These are phyloP conservation scores for Notamacropus eugenii DNA, from an alignment of 2,797 vertebrate species.

Conservation along the genomic window DNA sequence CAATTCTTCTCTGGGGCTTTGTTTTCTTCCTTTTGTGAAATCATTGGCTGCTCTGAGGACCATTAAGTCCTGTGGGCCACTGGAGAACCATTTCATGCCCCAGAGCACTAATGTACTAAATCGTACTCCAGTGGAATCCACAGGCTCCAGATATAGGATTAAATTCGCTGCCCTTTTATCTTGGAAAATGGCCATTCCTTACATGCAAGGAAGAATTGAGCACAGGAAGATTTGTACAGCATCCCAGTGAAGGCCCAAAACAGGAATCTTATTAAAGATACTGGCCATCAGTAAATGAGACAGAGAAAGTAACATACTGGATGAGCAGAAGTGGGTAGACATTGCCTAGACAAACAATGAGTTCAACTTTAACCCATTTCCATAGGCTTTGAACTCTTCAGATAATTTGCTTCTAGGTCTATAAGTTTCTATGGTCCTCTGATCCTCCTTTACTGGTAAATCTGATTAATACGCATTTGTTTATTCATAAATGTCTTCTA, in stretches of 20 bases:
- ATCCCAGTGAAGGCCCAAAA: neutral
- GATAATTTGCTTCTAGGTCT: conserved; percentile 58
- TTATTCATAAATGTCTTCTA: no score
- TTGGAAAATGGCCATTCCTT: conserved; percentile 28
- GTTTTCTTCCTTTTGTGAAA: neutral
- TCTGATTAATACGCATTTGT: neutral
- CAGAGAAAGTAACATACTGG: neutral
- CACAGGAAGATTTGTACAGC: neutral
- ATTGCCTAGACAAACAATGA: neutral
- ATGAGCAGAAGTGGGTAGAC: neutral
- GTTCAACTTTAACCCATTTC: conserved; percentile 45
- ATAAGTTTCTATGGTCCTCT: neutral
- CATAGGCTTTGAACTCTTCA: conserved; percentile 56
- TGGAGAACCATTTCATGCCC: neutral
- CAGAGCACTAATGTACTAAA: neutral
- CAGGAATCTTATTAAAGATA: neutral
- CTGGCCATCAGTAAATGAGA: neutral
- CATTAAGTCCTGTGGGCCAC: neutral
- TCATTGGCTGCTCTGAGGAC: neutral
- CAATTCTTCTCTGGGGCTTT: neutral
- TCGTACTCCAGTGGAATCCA: neutral
- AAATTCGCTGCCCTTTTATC: neutral
- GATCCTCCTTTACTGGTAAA: neutral
- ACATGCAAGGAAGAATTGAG: neutral
- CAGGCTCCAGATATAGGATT: neutral